phyloP scores from a whole-genome alignment of 2,888 invertebrate species.

The Masnerella sp. region DNA sequence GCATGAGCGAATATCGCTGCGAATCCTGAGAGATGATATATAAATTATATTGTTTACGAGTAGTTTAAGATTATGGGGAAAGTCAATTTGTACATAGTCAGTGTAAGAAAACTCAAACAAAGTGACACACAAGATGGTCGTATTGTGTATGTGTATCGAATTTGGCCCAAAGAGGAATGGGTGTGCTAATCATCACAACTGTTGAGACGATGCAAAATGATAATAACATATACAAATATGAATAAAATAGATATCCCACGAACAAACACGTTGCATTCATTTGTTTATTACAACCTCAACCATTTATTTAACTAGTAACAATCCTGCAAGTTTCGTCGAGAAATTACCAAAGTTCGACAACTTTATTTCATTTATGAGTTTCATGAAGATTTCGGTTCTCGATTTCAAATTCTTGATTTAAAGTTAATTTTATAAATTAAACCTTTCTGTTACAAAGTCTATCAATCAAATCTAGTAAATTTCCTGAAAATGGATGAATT shows the following conservation, averaged over 20 bases:
- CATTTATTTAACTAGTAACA: too few species aligned
- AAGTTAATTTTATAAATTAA: too few species aligned
- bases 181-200: slow-evolving; percentile 41
- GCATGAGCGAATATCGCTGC: slow-evolving; percentile 40
- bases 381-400: too few species aligned
- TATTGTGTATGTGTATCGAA: slow-evolving; percentile 38
- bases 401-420: too few species aligned
- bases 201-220: slow-evolving; percentile 47
- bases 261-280: background rate
- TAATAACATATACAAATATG: slow-evolving; percentile 52
- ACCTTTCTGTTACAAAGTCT: too few species aligned
- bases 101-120: slow-evolving; percentile 43
- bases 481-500: too few species aligned
- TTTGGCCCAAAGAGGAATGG: slow-evolving; percentile 27
- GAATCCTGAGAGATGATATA: slow-evolving; percentile 50
- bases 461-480: too few species aligned
- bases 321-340: too few species aligned
- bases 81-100: slow-evolving; percentile 58
- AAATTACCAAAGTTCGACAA: too few species aligned
- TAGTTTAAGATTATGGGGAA: slow-evolving; percentile 56
- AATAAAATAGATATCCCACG: slow-evolving; percentile 51
- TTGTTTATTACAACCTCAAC: background rate
- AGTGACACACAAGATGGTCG: slow-evolving; percentile 32
- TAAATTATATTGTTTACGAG: slow-evolving; percentile 55
- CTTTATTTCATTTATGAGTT: too few species aligned